Conservation (phyloP, 2,888 invertebrate species). For the Drosophila planitibia region DNA sequence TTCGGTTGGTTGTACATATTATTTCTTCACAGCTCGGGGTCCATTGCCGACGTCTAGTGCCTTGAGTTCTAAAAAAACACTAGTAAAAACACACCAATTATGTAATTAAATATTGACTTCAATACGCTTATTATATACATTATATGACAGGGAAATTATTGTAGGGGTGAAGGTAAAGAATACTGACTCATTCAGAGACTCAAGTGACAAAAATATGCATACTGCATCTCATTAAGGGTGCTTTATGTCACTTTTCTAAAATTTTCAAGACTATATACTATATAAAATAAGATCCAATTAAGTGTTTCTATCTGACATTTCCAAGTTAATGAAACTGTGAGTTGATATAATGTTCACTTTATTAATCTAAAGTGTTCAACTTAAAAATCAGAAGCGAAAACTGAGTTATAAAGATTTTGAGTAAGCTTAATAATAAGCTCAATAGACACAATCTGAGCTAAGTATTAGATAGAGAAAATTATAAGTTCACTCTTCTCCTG, state of each 20-base stretch:
- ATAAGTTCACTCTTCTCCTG: no score
- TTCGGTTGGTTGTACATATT: slow-evolving; percentile 94
- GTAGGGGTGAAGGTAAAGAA: neutral
- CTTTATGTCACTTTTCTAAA: neutral
- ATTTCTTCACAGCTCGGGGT: slow-evolving; percentile 97
- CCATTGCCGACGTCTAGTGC: slow-evolving; percentile 92
- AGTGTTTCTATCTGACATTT: neutral
- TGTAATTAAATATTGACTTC: neutral
- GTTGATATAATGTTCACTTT: neutral
- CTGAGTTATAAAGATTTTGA: neutral
- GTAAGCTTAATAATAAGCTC: neutral
- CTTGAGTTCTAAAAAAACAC: slow-evolving; percentile 90
- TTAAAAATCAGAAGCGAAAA: neutral
- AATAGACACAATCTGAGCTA: no score
- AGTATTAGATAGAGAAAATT: no score
- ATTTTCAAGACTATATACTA: neutral
- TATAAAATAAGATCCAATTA: neutral
- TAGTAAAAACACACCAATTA: slow-evolving; percentile 73
- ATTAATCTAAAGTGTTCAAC: neutral
- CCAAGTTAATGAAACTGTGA: neutral
- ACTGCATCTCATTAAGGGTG: neutral
- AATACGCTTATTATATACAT: neutral
- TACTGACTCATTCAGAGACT: accelerated
- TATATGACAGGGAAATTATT: neutral
- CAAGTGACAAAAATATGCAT: neutral